Evolutionary conservation across 2,797 vertebrate genomes (phyloP), one percentile per base, ranked within the genome.

Genomic region (Scomberomorus guttatus): DNA sequence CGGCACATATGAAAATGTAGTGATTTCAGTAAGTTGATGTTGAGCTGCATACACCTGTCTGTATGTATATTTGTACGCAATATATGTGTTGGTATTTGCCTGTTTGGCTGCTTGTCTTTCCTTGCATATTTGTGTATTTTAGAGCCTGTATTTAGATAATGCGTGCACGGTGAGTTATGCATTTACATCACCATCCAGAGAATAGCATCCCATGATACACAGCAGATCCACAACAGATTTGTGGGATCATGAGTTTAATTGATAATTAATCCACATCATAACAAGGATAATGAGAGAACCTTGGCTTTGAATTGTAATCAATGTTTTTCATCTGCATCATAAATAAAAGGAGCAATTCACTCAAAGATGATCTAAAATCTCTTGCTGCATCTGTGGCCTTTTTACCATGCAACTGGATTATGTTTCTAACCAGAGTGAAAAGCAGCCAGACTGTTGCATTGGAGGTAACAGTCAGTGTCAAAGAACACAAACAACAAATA

Each of bases 191-290:
- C 50, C 66, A 83, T 83, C 74, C 75, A 75, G 69, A 84, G 77
- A 82, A 81, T 58, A 84, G 75, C 70, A 78, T 89, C 86, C 82
- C 79, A 68, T 59, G 86, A 87, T 75, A 79, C 79, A 60, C 65
- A 65, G 67, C 77, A 79, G 84, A 93, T 89, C 81, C 75, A 61
- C 65, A 74, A 66, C 80, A 90, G 87, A 93, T 93, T 87, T 90
- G 78, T 18, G 44, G 89, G 90, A 92, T 93, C 79, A 86, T 68
- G 78, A 84, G 81, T 93, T 93, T 94, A 94, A 94, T 93, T 93
- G 88, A 90, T 93, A 92, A 92, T 93, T 93, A 93, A 94, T 92
- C 90, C 88, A 83, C 80, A 86, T 91, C 87, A 90, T 81, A 88
- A 89, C 81, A 79, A 44, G 48, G 73, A 91, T 90, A 84, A 93